Evolutionary conservation across 2,113 vertebrate species (phyloP), one percentile per base, ranked within the genome.

Genomic region (Crotalus tigris): DNA sequence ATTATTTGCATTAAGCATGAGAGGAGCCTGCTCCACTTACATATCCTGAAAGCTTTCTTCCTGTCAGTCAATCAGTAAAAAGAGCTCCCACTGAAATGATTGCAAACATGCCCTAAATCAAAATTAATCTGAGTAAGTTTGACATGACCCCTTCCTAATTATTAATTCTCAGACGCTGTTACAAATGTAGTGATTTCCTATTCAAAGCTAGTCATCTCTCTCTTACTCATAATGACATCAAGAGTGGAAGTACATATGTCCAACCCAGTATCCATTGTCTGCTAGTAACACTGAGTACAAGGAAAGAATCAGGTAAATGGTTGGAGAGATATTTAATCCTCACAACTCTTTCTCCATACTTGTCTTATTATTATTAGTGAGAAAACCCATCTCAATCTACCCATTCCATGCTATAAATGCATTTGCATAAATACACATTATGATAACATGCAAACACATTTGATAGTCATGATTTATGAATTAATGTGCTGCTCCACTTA

Each of bases 11-110:
- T 33, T 59, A 92, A 90, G 49, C 85, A 61, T n/a, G 75, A 54
- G 21, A 87, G 19, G 88, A 93, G 13, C 85, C 92, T 90, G 94
- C 92, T 29, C 8, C 29, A 26, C 55, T 81, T 54, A 94, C 59
- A 95, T 55, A 93, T 58, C 6, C 87, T 92, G 87, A 53, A 26
- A 26, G 1, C 89, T 46, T 8, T 93, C 95, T 91, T 69, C 17
- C 81, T 21, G 75, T 91, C 44, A 91, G 90, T 29, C 33, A 54
- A 91, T 89, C 2, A 1, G 57, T 33, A 19, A 90, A 91, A 57
- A 61, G 94, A 88, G 93, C 93, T 94, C 91, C 91, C 58, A 88
- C 17, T 81, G 58, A 55, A 94, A 86, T 87, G 88, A 85, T 69
- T 46, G 90, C 81, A 92, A 93, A 91, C 89, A 87, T 87, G 29